Evolutionary conservation across 2,113 vertebrate genomes (phyloP), one percentile per base, ranked within the genome.

Genomic region (human (Homo sapiens)): DNA sequence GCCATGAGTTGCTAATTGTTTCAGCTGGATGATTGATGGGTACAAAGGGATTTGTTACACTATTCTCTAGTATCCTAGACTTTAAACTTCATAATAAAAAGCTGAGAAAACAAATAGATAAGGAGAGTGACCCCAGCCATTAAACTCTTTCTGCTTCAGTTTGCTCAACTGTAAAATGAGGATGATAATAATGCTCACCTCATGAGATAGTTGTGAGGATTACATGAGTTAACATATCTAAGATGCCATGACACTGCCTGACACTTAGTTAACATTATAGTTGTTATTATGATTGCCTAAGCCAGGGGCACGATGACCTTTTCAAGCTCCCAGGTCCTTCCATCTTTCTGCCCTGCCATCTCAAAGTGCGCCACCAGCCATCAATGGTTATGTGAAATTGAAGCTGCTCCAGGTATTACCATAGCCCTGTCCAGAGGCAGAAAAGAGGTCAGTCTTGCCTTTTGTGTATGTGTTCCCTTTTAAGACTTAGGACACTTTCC

Each of bases 1-100:
- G 50, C 35, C 80, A 9, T 84, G 79, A 83, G 59, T 87, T 66
- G 72, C 82, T 96, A 80, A 94, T 81, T 96, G n/a, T 80, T 94
- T 93, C 89, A 96, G 75, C 73, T 70, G 48, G 48, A 17, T 97
- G 86, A 93, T n/a, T 57, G 78, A 89, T 61, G 40, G 30, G 45
- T 50, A n/a, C 45, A 4, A 12, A 13, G 86, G 73, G 79, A 89
- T 83, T 80, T 50, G 61, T 38, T 83, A 43, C 18, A 5, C 55
- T 4, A 43, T 50, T 55, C 89, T 96, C 55, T 90, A 72, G 64
- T 43, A 81, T 55, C 27, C 13, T 78, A 70, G 18, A 43, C n/a
- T 89, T 83, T 61, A 90, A 57, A 35, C 70, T 73, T 52, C 93
- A 10, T 73, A 48, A 92, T 52, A 80, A 80, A 78, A 92, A 92